These are phyloP conservation scores for Tupaia tana DNA, from an alignment of 2,113 vertebrate genomes.

Conservation along the genomic window DNA sequence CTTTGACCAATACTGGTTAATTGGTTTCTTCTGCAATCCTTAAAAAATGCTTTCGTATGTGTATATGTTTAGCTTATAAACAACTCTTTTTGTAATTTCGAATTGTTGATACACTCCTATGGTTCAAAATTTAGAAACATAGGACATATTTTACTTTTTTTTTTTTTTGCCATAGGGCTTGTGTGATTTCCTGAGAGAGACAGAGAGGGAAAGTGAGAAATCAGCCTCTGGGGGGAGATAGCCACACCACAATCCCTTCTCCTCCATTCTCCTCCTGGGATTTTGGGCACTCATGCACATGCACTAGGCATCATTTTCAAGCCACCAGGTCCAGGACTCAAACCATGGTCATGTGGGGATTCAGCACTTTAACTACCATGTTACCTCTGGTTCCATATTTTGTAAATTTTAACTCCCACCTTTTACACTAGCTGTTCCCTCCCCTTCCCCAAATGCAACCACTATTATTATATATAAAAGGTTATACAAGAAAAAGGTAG, in stretches of 20 bases:
- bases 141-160: not conserved
- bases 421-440: not conserved
- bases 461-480: not conserved
- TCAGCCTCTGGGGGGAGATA: too few species aligned
- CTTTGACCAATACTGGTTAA: not conserved
- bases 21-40: not conserved
- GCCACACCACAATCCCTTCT: too few species aligned
- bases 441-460: not conserved
- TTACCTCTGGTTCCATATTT: not conserved
- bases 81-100: not conserved
- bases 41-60: not conserved
- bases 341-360: too few species aligned
- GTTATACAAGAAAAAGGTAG: not conserved
- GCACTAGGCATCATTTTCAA: too few species aligned
- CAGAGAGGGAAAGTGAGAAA: too few species aligned
- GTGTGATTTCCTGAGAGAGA: too few species aligned
- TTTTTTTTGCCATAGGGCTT: too few species aligned
- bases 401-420: not conserved
- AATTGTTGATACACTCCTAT: not conserved
- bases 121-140: slow-evolving; percentile 6
- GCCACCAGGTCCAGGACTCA: too few species aligned
- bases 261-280: too few species aligned
- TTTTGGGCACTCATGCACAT: too few species aligned
- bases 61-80: not conserved
- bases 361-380: too few species aligned